Evolutionary conservation across 2,797 vertebrate genomes (phyloP), one percentile per base, ranked within the genome.

Genomic region (Apogon hyalosoma): DNA sequence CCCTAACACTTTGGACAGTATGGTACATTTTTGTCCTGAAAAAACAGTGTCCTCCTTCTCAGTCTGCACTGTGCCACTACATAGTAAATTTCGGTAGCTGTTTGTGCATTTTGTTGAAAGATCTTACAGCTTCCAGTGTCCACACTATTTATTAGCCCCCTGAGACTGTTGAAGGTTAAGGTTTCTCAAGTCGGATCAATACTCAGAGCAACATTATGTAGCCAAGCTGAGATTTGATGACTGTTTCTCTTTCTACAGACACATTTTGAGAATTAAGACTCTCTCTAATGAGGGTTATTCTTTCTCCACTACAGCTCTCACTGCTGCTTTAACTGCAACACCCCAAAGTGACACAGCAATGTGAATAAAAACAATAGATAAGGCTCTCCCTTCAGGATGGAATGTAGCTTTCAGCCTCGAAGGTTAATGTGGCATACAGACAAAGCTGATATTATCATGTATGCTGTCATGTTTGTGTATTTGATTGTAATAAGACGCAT

Each of bases 21-120:
- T 28, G 39, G 21, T 10, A 16, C 36, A 42, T 36, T 57, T 61
- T 36, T 52, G 18, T 49, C 40, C 53, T 67, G 19, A 33, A 73
- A 75, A 10, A 65, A 53, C 55, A 31, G 53, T 16, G 40, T 18
- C 19, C 51, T 64, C 33, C 6, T 24, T 58, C 38, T 55, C 14
- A 14, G n/a, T 38, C 45, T 33, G 16, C 49, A 11, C 4, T 43
- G 24, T 28, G 12, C 15, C 18, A 24, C 11, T 1, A 5, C 33
- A 36, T 36, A 10, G 33, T 3, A 36, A 9, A 36, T 36, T 36
- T 36, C 13, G 13, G 47, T 6, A 1, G 21, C 36, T 52, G 16
- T 47, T 66, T 63, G 69, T 24, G 48, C 46, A 43, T 42, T 36
- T 13, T 31, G 21, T 33, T 40, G 2, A 55, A 47, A 28, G 36